Conservation (phyloP, 2,888 invertebrate genomes). For the Bombylius major region DNA sequence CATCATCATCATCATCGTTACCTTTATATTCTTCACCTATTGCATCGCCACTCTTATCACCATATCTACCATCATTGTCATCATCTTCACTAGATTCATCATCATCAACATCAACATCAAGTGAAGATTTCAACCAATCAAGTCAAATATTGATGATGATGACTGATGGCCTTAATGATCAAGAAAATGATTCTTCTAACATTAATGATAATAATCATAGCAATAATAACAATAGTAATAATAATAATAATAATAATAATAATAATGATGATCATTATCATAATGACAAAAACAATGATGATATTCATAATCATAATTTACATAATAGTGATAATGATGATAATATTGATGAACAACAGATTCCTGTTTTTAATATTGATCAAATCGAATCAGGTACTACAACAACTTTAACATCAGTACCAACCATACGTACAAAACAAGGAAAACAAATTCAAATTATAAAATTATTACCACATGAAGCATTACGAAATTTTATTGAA, state of each 20-base stretch:
- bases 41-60: not conserved
- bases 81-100: no score
- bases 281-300: no score
- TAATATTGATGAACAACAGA: no score
- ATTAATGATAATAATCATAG: no score
- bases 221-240: no score
- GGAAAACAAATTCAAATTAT: constrained; percentile 29
- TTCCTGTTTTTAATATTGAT: not conserved
- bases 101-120: not conserved
- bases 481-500: constrained; percentile 34
- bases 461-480: constrained; percentile 26
- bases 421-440: constrained; percentile 21
- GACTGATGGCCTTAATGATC: not conserved
- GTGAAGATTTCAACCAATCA: not conserved
- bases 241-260: no score
- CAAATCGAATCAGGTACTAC: not conserved
- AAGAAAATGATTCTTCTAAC: no score
- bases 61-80: not conserved
- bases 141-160: not conserved
- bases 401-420: not conserved
- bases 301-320: not conserved
- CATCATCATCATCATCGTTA: not conserved
- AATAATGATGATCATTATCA: not conserved
- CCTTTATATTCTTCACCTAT: not conserved
- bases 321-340: not conserved